These are phyloP conservation scores for Cephus nigrinus DNA, from an alignment of 2,888 invertebrate genomes.

Conservation along the genomic window DNA sequence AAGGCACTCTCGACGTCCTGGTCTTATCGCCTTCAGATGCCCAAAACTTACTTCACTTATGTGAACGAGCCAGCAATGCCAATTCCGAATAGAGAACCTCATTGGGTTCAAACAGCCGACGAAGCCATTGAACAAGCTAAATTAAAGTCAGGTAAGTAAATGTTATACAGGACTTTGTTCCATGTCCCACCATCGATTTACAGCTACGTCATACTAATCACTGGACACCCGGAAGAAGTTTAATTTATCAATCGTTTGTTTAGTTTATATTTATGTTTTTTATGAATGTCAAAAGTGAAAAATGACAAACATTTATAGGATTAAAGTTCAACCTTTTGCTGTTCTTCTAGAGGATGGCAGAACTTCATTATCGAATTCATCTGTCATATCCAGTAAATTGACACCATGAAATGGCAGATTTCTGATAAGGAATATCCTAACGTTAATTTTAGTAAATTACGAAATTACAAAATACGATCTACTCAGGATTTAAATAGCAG, in stretches of 20 bases:
- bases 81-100: constrained; percentile 77
- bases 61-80: constrained; percentile 86
- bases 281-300: neutral
- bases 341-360: neutral
- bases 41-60: constrained; percentile 80
- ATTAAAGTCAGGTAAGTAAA: constrained; percentile 81
- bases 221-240: neutral
- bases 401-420: neutral
- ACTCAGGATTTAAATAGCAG: neutral
- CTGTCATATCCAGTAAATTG: neutral
- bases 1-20: constrained; percentile 47
- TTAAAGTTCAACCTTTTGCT: neutral
- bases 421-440: neutral
- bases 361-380: neutral
- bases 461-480: neutral
- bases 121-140: constrained; percentile 78
- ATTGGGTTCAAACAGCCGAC: constrained; percentile 75
- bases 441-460: neutral
- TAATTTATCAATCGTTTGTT: neutral
- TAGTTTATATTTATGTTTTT: neutral
- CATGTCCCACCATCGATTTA: neutral
- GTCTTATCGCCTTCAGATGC: constrained; percentile 35
- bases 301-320: neutral
- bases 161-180: neutral
- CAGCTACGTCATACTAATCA: neutral